Conservation (phyloP, 1,140 invertebrate genomes). For the Diorhabda elongata region DNA sequence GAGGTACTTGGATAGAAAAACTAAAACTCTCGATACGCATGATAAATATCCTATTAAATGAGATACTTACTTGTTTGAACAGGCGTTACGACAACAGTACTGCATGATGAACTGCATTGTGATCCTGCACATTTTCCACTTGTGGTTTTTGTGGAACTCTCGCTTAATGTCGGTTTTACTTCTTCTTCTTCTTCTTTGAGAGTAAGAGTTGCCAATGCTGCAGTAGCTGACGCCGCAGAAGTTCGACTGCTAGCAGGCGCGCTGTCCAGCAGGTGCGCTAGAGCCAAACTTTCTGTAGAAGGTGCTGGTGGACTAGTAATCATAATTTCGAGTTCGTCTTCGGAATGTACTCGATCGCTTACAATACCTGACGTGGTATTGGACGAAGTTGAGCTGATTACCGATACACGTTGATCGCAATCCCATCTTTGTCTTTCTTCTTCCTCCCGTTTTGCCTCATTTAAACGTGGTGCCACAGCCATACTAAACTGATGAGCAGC, state of each 20-base stretch:
- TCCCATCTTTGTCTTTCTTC: conserved; percentile 54
- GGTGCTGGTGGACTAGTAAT: conserved; percentile 69
- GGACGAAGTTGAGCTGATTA: conserved; percentile 87
- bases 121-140: conserved; percentile 56
- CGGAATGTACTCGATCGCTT: conserved; percentile 87
- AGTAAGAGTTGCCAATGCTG: conserved; percentile 37
- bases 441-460: conserved; percentile 70
- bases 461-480: conserved; percentile 79
- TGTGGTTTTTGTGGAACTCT: conserved; percentile 44
- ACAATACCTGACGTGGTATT: conserved; percentile 94
- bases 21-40: too few species aligned
- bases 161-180: conserved; percentile 37
- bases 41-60: too few species aligned
- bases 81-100: conserved; percentile 72
- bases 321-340: conserved; percentile 86
- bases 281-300: conserved; percentile 69
- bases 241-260: conserved; percentile 53
- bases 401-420: conserved; percentile 78
- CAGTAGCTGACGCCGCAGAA: conserved; percentile 50
- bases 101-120: conserved; percentile 77
- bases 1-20: too few species aligned
- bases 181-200: conserved; percentile 42
- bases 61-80: conserved; percentile 45
- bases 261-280: conserved; percentile 64
- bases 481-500: conserved; percentile 93